phyloP scores from a whole-genome alignment of 2,797 vertebrate genomes.

The Crotalus adamanteus region DNA sequence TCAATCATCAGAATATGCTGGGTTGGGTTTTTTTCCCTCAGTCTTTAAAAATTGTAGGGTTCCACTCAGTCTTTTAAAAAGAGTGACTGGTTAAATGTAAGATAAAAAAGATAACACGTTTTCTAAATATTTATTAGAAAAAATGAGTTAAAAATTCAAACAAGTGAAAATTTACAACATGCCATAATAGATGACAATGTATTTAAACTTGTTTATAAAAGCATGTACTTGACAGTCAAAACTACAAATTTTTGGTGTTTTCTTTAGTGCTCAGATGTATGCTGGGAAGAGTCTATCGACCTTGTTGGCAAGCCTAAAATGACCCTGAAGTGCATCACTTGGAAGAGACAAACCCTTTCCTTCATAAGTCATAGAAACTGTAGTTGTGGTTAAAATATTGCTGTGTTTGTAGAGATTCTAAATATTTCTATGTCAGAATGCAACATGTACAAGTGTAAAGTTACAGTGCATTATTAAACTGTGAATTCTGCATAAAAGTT shows the following conservation, averaged over 20 bases:
- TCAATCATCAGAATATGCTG: neutral
- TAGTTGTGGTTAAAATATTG: constrained; percentile 40
- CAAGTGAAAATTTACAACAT: constrained; percentile 17
- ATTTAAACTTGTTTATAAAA: constrained; percentile 10
- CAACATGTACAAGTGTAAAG: constrained; percentile 31
- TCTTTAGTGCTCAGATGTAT: constrained; percentile 89
- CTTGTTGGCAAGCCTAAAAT: constrained; percentile 86
- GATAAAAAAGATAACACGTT: neutral
- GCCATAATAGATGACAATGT: constrained; percentile 28
- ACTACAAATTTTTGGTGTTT: neutral
- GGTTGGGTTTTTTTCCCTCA: neutral
- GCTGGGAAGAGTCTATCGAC: constrained; percentile 94
- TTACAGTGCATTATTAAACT: constrained; percentile 62
- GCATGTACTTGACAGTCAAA: neutral
- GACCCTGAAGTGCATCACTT: constrained; percentile 10
- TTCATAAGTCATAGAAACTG: constrained; percentile 31
- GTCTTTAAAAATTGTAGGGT: neutral
- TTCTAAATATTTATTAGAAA: neutral
- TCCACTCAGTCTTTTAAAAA: neutral
- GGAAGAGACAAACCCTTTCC: constrained; percentile 52
- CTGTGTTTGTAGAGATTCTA: constrained; percentile 21
- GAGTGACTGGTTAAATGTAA: neutral
- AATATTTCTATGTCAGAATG: constrained; percentile 37
- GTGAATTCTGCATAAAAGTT: constrained; percentile 63
- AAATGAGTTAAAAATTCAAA: neutral